Percentiles rank a stretch among this genome's conserved stretches.
Evolutionary conservation across 1,140 invertebrate species (phyloP).

Genomic region (Galleria mellonella): DNA sequence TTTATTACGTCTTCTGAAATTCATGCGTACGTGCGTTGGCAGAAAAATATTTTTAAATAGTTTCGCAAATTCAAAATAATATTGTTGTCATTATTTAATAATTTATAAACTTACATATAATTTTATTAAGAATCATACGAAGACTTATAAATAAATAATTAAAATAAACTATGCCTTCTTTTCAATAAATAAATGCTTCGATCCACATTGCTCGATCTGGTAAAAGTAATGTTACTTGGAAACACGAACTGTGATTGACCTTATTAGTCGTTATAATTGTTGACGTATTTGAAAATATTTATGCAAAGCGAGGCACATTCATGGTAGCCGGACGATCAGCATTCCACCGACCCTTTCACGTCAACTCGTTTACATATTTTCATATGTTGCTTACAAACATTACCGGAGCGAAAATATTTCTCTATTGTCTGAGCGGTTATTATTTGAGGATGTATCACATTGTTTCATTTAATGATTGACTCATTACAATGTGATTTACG

Average conservation of each 20-base stretch:
- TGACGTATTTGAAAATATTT: constrained; percentile 21
- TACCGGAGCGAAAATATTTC: constrained; percentile 41
- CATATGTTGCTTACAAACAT: constrained; percentile 63
- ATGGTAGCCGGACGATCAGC: constrained; percentile 12
- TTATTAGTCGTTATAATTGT: constrained; percentile 5
- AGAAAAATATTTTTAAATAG: too few relatives aligned
- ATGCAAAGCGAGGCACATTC: constrained; percentile 13
- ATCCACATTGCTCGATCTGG: too few relatives aligned
- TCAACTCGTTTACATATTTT: constrained; percentile 56
- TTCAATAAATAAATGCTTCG: too few relatives aligned
- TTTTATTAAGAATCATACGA: too few relatives aligned
- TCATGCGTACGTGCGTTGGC: too few relatives aligned
- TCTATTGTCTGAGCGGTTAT: neutral
- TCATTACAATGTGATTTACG: too few relatives aligned
- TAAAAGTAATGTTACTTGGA: neutral
- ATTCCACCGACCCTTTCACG: constrained; percentile 30
- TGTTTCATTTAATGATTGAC: constrained; percentile 1
- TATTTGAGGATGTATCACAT: constrained; percentile 1
- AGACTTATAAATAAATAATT: too few relatives aligned
- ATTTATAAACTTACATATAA: too few relatives aligned
- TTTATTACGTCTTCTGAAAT: too few relatives aligned
- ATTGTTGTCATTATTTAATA: too few relatives aligned
- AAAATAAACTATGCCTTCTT: too few relatives aligned
- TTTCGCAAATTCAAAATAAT: too few relatives aligned
- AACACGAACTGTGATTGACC: neutral